Evolutionary conservation across 2,797 vertebrate genomes (phyloP), one percentile per base, ranked within the genome.

Genomic region (Mus spretus): DNA sequence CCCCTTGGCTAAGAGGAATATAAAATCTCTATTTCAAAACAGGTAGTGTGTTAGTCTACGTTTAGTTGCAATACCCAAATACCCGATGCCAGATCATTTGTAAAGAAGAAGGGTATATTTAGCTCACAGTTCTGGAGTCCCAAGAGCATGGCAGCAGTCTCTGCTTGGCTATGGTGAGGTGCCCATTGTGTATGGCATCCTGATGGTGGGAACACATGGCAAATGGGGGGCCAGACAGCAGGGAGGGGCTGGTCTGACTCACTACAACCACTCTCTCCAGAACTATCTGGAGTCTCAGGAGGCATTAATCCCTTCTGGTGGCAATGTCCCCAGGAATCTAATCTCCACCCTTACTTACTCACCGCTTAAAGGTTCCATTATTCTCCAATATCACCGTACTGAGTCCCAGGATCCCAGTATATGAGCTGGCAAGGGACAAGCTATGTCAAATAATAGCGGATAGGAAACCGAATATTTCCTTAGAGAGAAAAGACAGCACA

Each of bases 11-110:
- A 80, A 82, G 81, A 91, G 59, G 2, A 94, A 55, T 24, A 82
- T 34, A 86, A 88, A 94, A 80, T 28, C 75, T 63, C 47, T 70
- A 61, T 63, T 80, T 65, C 7, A 72, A 95, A 92, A 61, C 83
- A 79, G 61, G n/a, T 67, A 17, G n/a, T 44, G 37, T 20, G 13
- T 34, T 37, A 15, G 34, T 72, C 17, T 26, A 26, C 78, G 26
- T 79, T 47, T 17, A 59, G 7, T 40, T 85, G 12, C 12, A 40
- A 9, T 67, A 77, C 22, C 50, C 37, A 78, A 78, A 78, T 84
- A 40, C 1, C 1, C 1, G 2, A 37, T 77, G 59, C 31, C 59
- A 81, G 72, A 10, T 59, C 83, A 85, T 78, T 78, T 70, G 72
- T 79, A n/a, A 70, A 31, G 37, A 22, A 31, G 55, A 47, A 31